Conservation (phyloP, 2,797 vertebrate genomes). For the Sebastes glaucus region DNA sequence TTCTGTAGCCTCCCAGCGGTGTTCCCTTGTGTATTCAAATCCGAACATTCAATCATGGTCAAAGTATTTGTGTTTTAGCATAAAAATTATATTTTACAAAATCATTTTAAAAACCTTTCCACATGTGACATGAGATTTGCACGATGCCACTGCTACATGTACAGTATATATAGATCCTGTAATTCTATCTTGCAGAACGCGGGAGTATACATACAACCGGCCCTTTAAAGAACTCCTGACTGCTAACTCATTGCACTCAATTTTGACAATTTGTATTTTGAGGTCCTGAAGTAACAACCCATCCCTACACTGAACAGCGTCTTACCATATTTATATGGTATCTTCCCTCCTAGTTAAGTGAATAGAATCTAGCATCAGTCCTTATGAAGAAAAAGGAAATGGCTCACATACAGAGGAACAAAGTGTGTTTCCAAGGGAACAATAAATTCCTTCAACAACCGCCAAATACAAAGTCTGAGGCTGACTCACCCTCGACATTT, state of each 20-base stretch:
- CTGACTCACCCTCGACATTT: conserved; percentile 30
- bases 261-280: background rate
- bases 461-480: conserved; percentile 2
- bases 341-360: conserved; percentile 33
- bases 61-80: too few species aligned
- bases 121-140: too few species aligned
- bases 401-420: conserved; percentile 2
- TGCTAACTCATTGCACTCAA: background rate
- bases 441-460: conserved; percentile 7
- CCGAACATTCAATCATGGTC: accelerated
- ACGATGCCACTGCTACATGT: too few species aligned
- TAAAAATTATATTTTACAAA: too few species aligned
- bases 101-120: accelerated
- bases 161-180: too few species aligned
- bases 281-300: conserved; percentile 29
- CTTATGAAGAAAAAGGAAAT: conserved; percentile 34
- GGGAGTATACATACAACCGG: too few species aligned
- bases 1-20: too few species aligned
- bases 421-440: background rate
- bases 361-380: conserved; percentile 30
- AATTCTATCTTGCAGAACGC: too few species aligned
- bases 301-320: conserved; percentile 17
- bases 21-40: too few species aligned
- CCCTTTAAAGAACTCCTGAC: background rate
- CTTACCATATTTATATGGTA: conserved; percentile 47